Evolutionary conservation across 2,113 vertebrate genomes (phyloP), one percentile per base, ranked within the genome.

Genomic region (Oncorhynchus nerka): DNA sequence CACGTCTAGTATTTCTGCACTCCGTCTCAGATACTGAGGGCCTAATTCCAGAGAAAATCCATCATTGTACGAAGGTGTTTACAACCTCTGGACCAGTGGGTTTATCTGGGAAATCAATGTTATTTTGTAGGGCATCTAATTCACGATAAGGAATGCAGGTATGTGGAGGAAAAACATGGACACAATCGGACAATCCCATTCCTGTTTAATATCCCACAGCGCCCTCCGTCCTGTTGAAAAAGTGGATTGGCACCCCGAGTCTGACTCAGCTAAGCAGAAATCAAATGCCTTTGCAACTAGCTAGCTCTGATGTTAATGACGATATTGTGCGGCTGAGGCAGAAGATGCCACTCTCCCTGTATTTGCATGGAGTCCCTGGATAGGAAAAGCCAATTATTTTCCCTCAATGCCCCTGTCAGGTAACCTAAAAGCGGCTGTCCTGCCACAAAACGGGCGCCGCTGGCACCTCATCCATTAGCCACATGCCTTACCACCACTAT

Each of bases 351-450:
- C 86, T 86, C 85, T 79, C 77, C 84, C 85, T 70, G 66, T 78
- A 87, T 91, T 88, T 92, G 89, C 89, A 91, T 90, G 86, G 76
- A 79, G 85, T 89, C 83, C 82, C 83, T 75, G 85, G 86, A 78
- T 88, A 45, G 80, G 84, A 92, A 92, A 91, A 92, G 89, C 85
- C 92, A 93, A 92, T 93, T 92, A 92, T 92, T 91, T 91, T 91
- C 91, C 90, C 83, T 90, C 90, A 91, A 85, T 90, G 88, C 75
- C 89, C 87, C 91, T 92, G 91, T 93, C 92, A 93, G 89, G 87
- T 91, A 90, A 85, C 83, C 90, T 90, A 89, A 92, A 92, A 92
- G 89, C 80, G 66, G 78, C 86, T 89, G 89, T 93, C 92, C 90
- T 79, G 81, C 82, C 84, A 87, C 62, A 84, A 86, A 89, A 88